Percentiles rank a stretch among this genome's conserved stretches.
Conservation (phyloP, 2,797 vertebrate species). For the Oreochromis grahami region DNA sequence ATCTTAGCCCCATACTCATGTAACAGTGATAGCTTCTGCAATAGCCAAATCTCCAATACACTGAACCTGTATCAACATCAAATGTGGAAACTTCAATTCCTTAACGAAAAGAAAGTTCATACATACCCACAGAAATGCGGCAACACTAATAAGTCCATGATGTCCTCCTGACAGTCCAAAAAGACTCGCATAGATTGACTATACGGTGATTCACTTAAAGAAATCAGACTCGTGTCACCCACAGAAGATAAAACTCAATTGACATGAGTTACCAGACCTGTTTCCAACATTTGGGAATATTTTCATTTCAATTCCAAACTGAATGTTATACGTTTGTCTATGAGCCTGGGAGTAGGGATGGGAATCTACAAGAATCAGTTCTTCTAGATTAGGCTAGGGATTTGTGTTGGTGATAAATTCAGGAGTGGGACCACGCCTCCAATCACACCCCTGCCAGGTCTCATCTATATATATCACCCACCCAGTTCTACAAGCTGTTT, state of each 20-base stretch:
- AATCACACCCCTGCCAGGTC: neutral
- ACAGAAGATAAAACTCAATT: neutral
- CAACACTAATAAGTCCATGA: neutral
- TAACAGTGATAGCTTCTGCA: neutral
- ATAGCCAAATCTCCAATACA: neutral
- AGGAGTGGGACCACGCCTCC: neutral
- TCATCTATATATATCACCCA: neutral
- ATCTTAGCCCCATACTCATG: neutral
- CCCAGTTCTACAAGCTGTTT: neutral
- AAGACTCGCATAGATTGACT: neutral
- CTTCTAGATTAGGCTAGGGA: neutral
- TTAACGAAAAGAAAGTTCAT: neutral
- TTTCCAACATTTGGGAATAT: neutral
- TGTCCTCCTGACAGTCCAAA: neutral
- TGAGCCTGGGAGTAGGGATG: neutral
- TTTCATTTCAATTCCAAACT: neutral
- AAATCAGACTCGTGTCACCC: neutral
- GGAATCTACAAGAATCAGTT: neutral
- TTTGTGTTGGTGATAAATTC: neutral
- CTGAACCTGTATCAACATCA: neutral
- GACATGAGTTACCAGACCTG: neutral
- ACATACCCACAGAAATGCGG: neutral
- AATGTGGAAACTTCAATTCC: neutral
- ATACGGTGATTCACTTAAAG: neutral
- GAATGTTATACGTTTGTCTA: fast-evolving